Evolutionary conservation across 2,113 vertebrate genomes (phyloP), one percentile per base, ranked within the genome.

Genomic region (Eubucco bourcierii): DNA sequence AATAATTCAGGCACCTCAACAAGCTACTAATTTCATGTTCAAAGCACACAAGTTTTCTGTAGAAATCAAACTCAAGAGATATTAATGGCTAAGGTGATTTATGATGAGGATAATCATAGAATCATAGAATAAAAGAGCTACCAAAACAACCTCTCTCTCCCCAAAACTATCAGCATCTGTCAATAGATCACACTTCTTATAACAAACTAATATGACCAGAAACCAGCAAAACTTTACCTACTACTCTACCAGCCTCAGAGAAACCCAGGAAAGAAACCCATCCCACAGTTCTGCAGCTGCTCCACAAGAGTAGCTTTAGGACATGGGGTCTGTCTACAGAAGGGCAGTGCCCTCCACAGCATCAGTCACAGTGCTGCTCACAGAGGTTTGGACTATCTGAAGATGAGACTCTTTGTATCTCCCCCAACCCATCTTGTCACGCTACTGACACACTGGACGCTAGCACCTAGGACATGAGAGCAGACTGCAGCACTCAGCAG

Each of bases 371-470:
- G 44, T n/a, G 58, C 29, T 29, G 61, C 50, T 70, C 2, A 0
- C 8, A 17, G 29, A 21, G 8, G 37, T 53, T 82, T 3, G 0
- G 60, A 10, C 37, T 1, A 1, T 34, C n/a, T 78, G 25, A 41
- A 79, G 50, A 59, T 2, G 31, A 81, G 28, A 14, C 15, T 12
- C 20, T 33, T 13, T 55, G 34, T 27, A 56, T 10, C 25, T 46
- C 61, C 44, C 0, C 0, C 27, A 23, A 23, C 34, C 37, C 59
- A 71, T 56, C 46, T 29, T 2, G 0, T 33, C 5, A 1, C 2
- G 0, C 16, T n/a, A 59, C 25, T 59, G 23, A 29, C 2, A 1
- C 1, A 2, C 12, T 6, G 6, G 44, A 31, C 1, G 1, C 10
- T 6, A 44, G 50, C 2, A 4, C 41, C 24, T 17, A 31, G 50